Evolutionary conservation across 1,140 invertebrate species (phyloP), one percentile per base, ranked within the genome.

Genomic region (Drosophila kanapiae): DNA sequence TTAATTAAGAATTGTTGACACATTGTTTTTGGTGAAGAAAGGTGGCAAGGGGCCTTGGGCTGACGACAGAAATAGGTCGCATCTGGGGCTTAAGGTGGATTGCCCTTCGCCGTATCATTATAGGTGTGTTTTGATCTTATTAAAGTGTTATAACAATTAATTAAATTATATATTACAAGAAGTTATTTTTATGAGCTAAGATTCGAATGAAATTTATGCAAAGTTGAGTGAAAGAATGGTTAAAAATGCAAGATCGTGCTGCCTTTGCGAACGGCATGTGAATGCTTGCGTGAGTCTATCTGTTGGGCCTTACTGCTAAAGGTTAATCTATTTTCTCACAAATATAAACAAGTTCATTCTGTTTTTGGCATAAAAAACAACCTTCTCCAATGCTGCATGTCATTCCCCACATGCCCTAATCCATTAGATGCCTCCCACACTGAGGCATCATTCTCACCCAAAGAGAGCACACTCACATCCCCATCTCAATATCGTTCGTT

Each of bases 31-130:
- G 16, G 23, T 3, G 27, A 42, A 53, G 29, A 31, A 9, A 14
- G 27, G 35, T 23, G 18, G 40, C n/a, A 51, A 42, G 58, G n/a
- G 33, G 18, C 9, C 9, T 29, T 42, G 35, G 35, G 40, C 59
- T 69, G 31, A 14, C 33, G 59, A 75, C 57, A 48, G 33, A 84
- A 86, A 86, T 84, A 70, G 72, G 56, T 43, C 49, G 62, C n/a
- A 78, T 62, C 64, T 62, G 57, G 61, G 75, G 64, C 13, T 43
- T 29, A 9, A 27, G 42, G 37, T 38, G 13, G 48, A 49, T 16
- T 49, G 27, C 48, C 48, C 48, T 49, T 49, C 13, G 14, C 14
- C 27, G 2, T 29, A 49, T 29, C 5, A 10, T 29, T n/a, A 29
- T 3, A 29, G 8, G 11, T 13, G 11, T 23, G 45, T 0, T 47